A percentile compares a stretch with the other conserved stretches of the same genome.
These are phyloP conservation scores for Cichladusa arquata DNA, from an alignment of 2,113 vertebrate species.

Conservation along the genomic window DNA sequence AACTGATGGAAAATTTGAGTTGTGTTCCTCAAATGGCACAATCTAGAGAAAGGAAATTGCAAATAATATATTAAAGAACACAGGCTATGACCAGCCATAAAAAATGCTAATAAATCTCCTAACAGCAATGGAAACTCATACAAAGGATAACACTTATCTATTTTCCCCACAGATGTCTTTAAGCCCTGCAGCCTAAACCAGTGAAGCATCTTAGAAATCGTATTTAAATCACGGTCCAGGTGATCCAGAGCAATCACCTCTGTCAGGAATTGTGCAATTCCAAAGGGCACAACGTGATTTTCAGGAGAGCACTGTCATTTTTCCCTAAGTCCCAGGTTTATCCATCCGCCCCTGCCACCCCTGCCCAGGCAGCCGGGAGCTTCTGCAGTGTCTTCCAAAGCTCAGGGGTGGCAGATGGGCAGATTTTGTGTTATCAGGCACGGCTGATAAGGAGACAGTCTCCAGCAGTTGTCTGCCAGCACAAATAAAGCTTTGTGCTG, in stretches of 20 bases:
- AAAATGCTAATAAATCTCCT: slow-evolving; percentile 51
- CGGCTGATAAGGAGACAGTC: background rate
- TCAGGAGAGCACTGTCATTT: fast-evolving
- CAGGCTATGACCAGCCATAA: slow-evolving; percentile 28
- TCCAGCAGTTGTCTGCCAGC: background rate
- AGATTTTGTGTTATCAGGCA: background rate
- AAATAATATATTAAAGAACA: slow-evolving; percentile 58
- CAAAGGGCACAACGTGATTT: background rate
- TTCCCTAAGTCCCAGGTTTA: fast-evolving
- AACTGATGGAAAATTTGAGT: slow-evolving; percentile 50
- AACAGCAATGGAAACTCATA: slow-evolving; percentile 10
- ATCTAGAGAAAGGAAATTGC: slow-evolving; percentile 52
- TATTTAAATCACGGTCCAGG: background rate
- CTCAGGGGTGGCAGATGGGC: background rate
- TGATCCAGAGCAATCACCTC: background rate
- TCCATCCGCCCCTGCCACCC: fast-evolving
- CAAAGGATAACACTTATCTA: background rate
- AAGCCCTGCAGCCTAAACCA: background rate
- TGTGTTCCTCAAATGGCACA: slow-evolving; percentile 16
- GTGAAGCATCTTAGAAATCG: background rate
- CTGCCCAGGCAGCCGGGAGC: background rate
- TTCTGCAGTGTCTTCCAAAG: background rate
- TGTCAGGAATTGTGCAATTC: background rate
- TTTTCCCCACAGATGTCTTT: background rate
- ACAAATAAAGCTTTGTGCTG: background rate